Evolutionary conservation across 2,797 vertebrate genomes (phyloP), one percentile per base, ranked within the genome.

Genomic region (Leptatherina wallacei): DNA sequence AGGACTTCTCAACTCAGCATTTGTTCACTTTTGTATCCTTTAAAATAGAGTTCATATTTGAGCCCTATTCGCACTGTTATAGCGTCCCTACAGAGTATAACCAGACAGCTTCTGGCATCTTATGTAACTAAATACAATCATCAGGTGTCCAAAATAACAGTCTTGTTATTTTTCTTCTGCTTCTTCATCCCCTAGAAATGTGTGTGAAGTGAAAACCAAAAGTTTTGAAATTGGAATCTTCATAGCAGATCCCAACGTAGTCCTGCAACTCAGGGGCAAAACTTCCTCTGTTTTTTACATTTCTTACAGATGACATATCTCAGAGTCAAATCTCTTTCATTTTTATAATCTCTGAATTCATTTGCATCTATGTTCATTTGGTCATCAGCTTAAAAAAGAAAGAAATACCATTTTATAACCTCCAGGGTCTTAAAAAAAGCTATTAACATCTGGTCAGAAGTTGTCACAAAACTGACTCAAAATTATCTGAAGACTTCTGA

Each of bases 31-130:
- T 14, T 33, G 11, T 51, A n/a, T 74, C 40, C 68, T 81, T 71
- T 75, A 73, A 54, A 57, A 38, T 55, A 33, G 59, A 69, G 54
- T 65, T 40, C 62, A 64, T 73, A 65, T 65, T 69, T 59, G 11
- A 74, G 32, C 65, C 36, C 38, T 67, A 61, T 59, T 75, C 61
- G 42, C 33, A 16, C 66, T 64, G 55, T 24, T 42, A 24, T 49
- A 32, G 59, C 59, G 33, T 57, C 54, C 33, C 32, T 58, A 18
- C 32, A 24, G 24, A 36, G 11, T 49, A 62, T 55, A 47, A 18
- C 24, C 36, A 57, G 38, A 59, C 44, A 56, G 14, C 18, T 57
- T 6, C n/a, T 22, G 27, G 49, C n/a, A 14, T n/a, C 35, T 60
- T 30, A 61, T 27, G 24, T 18, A 29, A 42, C 24, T 60, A 27